phyloP scores from a whole-genome alignment of 2,888 invertebrate species.

The Pachydiplax longipennis region DNA sequence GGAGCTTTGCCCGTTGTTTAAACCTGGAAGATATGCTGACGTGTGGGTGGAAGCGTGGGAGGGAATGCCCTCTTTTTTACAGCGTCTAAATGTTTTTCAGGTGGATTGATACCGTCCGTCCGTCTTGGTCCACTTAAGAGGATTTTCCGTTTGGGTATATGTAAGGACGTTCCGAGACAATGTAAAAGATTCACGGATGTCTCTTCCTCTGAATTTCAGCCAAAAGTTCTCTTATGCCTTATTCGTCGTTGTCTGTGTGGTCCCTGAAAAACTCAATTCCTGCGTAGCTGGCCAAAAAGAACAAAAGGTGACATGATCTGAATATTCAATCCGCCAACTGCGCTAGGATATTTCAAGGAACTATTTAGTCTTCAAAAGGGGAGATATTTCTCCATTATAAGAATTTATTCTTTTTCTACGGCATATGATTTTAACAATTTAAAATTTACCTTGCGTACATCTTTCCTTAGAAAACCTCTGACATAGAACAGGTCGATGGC shows the following conservation, averaged over 20 bases:
- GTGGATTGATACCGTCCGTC: constrained; percentile 1
- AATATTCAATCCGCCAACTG: no score
- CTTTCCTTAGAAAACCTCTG: no score
- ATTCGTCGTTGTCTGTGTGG: no score
- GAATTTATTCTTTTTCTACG: no score
- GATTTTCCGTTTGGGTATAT: neutral
- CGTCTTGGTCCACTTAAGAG: neutral
- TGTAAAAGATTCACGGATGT: neutral
- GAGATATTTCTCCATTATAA: no score
- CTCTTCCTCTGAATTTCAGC: neutral
- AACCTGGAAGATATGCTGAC: neutral
- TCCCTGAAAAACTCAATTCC: neutral
- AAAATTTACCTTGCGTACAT: no score
- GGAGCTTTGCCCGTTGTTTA: neutral
- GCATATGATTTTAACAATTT: no score
- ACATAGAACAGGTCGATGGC: no score
- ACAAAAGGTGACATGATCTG: no score
- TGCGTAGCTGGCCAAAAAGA: no score
- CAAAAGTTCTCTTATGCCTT: neutral
- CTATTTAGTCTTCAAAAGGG: no score
- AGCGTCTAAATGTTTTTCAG: constrained; percentile 18
- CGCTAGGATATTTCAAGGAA: no score
- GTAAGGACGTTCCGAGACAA: neutral
- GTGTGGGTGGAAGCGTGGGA: neutral
- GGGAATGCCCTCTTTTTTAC: neutral